These are phyloP conservation scores for Coreoperca whiteheadi DNA, from an alignment of 2,113 vertebrate species.

Conservation along the genomic window DNA sequence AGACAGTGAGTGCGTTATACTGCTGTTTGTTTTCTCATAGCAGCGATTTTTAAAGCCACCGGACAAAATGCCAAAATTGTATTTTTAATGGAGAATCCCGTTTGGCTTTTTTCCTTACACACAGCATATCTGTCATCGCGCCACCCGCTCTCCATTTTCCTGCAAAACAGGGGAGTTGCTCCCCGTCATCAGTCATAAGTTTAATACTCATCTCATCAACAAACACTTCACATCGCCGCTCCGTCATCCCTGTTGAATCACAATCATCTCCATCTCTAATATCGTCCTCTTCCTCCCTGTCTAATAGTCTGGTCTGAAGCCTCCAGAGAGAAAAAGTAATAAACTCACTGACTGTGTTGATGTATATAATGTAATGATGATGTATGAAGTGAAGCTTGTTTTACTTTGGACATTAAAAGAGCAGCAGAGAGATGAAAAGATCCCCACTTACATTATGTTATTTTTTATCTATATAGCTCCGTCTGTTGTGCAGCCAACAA, in stretches of 20 bases:
- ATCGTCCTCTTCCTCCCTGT: slow-evolving; percentile 19
- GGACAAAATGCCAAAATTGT: neutral
- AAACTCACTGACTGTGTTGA: slow-evolving; percentile 32
- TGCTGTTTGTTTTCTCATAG: neutral
- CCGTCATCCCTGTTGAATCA: slow-evolving; percentile 16
- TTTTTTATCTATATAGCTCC: neutral
- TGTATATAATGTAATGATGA: slow-evolving; percentile 33
- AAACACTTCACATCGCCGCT: slow-evolving; percentile 33
- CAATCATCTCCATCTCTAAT: slow-evolving; percentile 46
- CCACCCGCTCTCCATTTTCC: neutral
- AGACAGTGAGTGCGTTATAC: neutral
- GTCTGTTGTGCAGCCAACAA: neutral
- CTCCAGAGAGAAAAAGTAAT: slow-evolving; percentile 61
- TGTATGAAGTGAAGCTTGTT: slow-evolving; percentile 19
- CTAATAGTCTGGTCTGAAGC: slow-evolving; percentile 45
- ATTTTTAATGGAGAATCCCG: neutral
- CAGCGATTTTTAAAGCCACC: neutral
- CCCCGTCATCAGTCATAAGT: neutral
- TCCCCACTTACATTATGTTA: neutral
- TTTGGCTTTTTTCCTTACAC: neutral
- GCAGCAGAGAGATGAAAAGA: neutral
- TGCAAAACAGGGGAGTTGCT: neutral
- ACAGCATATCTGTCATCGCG: neutral
- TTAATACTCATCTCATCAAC: slow-evolving; percentile 62
- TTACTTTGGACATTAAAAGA: slow-evolving; percentile 18